Conservation (phyloP, 2,888 invertebrate genomes). For the Apamea monoglypha region DNA sequence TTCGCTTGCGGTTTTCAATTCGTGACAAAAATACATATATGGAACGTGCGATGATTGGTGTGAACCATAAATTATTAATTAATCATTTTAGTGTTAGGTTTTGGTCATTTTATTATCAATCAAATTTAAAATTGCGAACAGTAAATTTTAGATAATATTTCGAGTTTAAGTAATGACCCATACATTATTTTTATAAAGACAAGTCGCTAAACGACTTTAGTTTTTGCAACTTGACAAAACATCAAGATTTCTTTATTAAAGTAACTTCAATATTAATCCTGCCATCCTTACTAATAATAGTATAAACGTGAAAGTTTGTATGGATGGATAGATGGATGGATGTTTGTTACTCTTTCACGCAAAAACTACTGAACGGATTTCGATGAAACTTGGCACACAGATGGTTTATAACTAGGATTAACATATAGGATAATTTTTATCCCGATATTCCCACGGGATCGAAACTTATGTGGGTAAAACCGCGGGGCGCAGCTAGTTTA, state of each 20-base stretch:
- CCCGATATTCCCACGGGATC: too few species aligned
- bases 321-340: too few species aligned
- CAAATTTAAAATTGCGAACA: neutral
- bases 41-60: conserved; percentile 10
- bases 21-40: neutral
- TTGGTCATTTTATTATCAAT: neutral
- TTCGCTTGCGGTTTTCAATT: conserved; percentile 24
- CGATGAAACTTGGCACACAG: too few species aligned
- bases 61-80: conserved; percentile 10
- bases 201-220: neutral
- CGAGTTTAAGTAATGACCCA: neutral
- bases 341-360: too few species aligned
- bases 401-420: too few species aligned
- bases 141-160: neutral
- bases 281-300: too few species aligned
- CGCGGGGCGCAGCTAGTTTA: too few species aligned
- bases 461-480: too few species aligned
- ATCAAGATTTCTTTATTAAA: neutral
- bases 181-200: neutral
- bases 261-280: neutral
- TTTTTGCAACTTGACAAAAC: neutral
- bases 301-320: too few species aligned
- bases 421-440: too few species aligned
- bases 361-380: too few species aligned
- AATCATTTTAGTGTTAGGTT: neutral